Evolutionary conservation across 2,888 invertebrate species (phyloP), one percentile per base, ranked within the genome.

Genomic region (Leptinotarsa juncta): DNA sequence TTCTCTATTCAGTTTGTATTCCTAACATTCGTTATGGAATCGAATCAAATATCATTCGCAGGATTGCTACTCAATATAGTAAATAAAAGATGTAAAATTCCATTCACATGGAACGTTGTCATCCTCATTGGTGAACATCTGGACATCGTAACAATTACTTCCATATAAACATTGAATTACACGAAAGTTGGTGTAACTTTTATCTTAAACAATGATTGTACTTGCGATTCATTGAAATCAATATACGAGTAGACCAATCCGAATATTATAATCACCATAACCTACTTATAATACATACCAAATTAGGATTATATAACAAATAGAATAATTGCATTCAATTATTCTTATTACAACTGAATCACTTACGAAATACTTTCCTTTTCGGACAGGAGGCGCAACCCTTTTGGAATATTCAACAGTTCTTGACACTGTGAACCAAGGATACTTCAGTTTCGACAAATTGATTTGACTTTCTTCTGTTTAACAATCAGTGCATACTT

Each of bases 381-480:
- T 78, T 79, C 50, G 67, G 71, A 74, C 32, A 65, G 67, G 65
- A 76, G 68, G 55, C 70, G 62, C 70, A 71, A 75, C 74, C 74
- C 77, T 73, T 73, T 72, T 70, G 49, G 76, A 71, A 76, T 74
- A 75, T 67, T 76, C 75, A 76, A 73, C 66, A 62, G 48, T 73
- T 72, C 55, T 57, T 65, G 70, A 53, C 70, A 70, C 53, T 69
- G 42, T 20, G 7, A 26, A 67, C 23, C 20, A 49, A 55, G 69
- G 20, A 57, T 48, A 57, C 20, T 69, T 57, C 15, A 69, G 48
- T 57, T 55, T 57, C 62, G 62, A 32, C 62, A 18, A 62, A 42
- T 32, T 42, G 62, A 15, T n/a, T 62, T 26, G 16, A 32, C 62
- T 62, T 62, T 62, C 62, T 62, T 62, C 32, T 62, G 32, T 42